Evolutionary conservation across 1,140 invertebrate genomes (phyloP).

Genomic region (Ceratina japonica): DNA sequence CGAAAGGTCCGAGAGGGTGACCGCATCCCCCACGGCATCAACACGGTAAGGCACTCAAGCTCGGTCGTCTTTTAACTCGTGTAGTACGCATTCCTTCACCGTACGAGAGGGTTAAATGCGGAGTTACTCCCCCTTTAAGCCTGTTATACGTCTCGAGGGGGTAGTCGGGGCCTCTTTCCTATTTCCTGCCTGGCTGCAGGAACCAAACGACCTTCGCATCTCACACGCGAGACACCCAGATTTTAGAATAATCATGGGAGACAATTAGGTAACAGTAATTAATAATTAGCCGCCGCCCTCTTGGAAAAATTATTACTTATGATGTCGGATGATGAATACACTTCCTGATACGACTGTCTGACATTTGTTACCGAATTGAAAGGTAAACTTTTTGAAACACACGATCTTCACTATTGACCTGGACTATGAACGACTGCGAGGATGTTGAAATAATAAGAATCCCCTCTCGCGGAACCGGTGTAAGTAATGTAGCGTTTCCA

Average conservation of each 20-base stretch:
- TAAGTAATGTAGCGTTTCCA: conserved; percentile 46
- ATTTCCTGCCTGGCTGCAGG: conserved; percentile 58
- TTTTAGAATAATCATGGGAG: conserved; percentile 35
- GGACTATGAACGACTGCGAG: conserved; percentile 20
- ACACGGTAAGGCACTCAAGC: conserved; percentile 77
- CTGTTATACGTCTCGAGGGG: conserved; percentile 65
- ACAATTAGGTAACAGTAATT: conserved; percentile 1
- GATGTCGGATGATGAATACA: background rate
- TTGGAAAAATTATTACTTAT: background rate
- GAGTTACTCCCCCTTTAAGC: conserved; percentile 65
- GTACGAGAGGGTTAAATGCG: conserved; percentile 67
- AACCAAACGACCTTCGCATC: conserved; percentile 58
- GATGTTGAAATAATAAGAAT: conserved; percentile 45
- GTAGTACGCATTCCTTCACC: conserved; percentile 62
- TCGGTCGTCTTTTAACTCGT: conserved; percentile 76
- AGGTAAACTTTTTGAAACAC: background rate
- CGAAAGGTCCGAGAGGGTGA: conserved; percentile 68
- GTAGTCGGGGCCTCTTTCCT: conserved; percentile 56
- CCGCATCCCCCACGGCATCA: conserved; percentile 64
- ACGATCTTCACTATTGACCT: background rate
- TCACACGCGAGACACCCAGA: conserved; percentile 41
- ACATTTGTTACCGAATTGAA: background rate
- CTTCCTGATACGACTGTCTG: background rate
- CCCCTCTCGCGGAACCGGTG: conserved; percentile 4
- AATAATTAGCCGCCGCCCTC: background rate